Base-by-base conservation (phyloP, 2,797 vertebrate species). In the Takifugu rubripes region DNA sequence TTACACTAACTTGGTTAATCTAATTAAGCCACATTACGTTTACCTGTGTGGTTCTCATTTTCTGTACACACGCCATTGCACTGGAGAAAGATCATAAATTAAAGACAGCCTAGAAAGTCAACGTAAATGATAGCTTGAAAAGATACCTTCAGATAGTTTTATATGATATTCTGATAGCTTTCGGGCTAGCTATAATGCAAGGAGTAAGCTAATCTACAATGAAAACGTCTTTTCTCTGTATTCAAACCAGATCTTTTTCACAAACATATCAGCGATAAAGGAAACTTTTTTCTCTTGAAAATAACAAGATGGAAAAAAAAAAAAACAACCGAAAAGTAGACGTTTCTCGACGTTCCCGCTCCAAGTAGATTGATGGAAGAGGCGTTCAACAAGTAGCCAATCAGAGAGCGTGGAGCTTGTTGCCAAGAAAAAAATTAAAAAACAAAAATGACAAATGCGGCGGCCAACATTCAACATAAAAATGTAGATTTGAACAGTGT, bases 21-120 rank as follows among this genome's bases (percentile, higher is more conserved):
- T 2, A 21, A 16, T 5, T 6, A 0, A 0, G 25, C 5, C 40
- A 1, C 25, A 8, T 68, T 33, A 33, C 31, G 21, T n/a, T 73
- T 87, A 91, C 91, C 89, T 90, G 83, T 5, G 72, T 57, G 25
- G 59, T 36, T 42, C 63, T 81, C 29, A 77, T 15, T 70, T 66
- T 79, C 25, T 90, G 89, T 5, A 74, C 33, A 84, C 74, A 83
- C 0, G 89, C 84, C 91, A 92, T 92, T 0, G 31, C 27, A 44
- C 45, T 25, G 2, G 5, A 15, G 47, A 66, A 25, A 59, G 12
- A 17, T 8, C 15, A 56, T 7, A 58, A n/a, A 21, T n/a, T 7
- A 4, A 33, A n/a, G 56, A 9, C 57, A 50, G 63, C 0, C 52
- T 64, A 0, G 60, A 53, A 11, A 59, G 6, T 21, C 21, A 21